Conservation (phyloP, 2,113 vertebrate genomes). For the cat (Felis catus) region F.catus_Fca126_mat1.0 CM031412.1:144900001-144900500, state of each 20-base stretch:
- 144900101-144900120: conserved; percentile 48
- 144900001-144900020: conserved; percentile 47
- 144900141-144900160: conserved; percentile 45
- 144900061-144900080: conserved; percentile 53
- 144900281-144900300: neutral
- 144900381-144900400: neutral
- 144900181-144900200: conserved; percentile 47
- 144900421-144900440: neutral
- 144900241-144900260: neutral
- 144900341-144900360: neutral
- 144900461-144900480: neutral
- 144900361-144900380: neutral
- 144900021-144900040: conserved; percentile 43
- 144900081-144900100: conserved; percentile 46
- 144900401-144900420: conserved; percentile 23
- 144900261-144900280: neutral
- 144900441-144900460: neutral
- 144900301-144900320: neutral
- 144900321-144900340: neutral
- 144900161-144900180: conserved; percentile 27
- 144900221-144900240: conserved; percentile 43
- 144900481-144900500: neutral
- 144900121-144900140: conserved; percentile 34
- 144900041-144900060: conserved; percentile 42
- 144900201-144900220: conserved; percentile 34